phyloP scores from a whole-genome alignment of 2,797 vertebrate genomes.

The Megalops cyprinoides region DNA sequence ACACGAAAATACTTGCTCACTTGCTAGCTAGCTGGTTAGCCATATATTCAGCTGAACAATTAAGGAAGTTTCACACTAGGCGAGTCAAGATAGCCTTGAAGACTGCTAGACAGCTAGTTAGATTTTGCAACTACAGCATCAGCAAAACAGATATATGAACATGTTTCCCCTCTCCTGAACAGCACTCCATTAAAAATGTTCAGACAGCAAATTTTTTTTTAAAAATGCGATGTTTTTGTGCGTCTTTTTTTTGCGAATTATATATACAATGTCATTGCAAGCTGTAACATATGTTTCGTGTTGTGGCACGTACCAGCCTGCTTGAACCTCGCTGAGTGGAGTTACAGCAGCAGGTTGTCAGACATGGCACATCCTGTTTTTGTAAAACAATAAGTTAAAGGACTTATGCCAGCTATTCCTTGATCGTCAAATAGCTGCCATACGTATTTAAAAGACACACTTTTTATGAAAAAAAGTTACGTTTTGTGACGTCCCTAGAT shows the following conservation, averaged over 20 bases:
- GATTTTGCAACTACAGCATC: neutral
- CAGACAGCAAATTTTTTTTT: no score
- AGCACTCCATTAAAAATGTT: neutral
- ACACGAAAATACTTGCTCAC: neutral
- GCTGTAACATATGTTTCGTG: slow-evolving; percentile 13
- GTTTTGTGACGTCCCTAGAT: neutral
- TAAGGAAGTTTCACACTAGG: slow-evolving; percentile 3
- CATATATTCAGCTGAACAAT: neutral
- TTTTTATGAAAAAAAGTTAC: neutral
- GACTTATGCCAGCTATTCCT: neutral
- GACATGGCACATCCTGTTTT: neutral
- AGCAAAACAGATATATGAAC: neutral
- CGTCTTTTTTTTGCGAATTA: neutral
- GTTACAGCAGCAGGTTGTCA: neutral
- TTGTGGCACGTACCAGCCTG: neutral
- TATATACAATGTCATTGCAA: neutral
- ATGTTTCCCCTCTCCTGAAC: neutral
- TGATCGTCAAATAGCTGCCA: neutral
- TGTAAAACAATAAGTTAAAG: neutral
- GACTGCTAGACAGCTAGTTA: neutral
- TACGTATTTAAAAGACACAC: neutral
- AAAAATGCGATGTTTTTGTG: neutral
- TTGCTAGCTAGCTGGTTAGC: neutral
- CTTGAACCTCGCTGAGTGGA: neutral
- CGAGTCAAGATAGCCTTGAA: neutral